Evolutionary conservation across 2,797 vertebrate species (phyloP).

Genomic region (Sylvilagus floridanus): DNA sequence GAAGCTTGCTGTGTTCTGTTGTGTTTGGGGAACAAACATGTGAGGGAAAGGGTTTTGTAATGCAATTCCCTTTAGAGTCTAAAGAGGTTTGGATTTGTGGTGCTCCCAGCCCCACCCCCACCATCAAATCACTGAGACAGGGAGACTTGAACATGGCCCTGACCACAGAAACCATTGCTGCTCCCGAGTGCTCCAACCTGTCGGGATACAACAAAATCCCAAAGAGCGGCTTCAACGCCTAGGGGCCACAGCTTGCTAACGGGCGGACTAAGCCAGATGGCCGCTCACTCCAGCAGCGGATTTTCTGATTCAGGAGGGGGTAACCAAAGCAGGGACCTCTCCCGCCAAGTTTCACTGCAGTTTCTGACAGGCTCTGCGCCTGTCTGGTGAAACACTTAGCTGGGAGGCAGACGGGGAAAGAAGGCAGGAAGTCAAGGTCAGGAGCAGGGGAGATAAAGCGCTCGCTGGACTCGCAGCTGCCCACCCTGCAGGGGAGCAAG

Average conservation of each 20-base stretch:
- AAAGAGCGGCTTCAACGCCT: not conserved
- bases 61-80: slow-evolving; percentile 53
- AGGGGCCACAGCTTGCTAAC: not conserved
- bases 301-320: slow-evolving; percentile 67
- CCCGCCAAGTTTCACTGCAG: slow-evolving; percentile 62
- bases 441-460: slow-evolving; percentile 72
- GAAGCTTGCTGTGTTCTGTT: slow-evolving; percentile 13
- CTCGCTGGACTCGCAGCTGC: slow-evolving; percentile 84
- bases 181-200: not conserved
- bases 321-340: slow-evolving; percentile 63
- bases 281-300: slow-evolving; percentile 56
- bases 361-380: slow-evolving; percentile 82
- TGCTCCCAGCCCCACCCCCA: not conserved
- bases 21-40: not conserved
- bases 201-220: not conserved
- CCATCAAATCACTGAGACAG: not conserved
- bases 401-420: slow-evolving; percentile 84
- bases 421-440: slow-evolving; percentile 84
- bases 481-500: slow-evolving; percentile 80
- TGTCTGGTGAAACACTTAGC: slow-evolving; percentile 87
- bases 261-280: not conserved
- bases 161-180: not conserved
- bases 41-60: not conserved
- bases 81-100: slow-evolving; percentile 28
- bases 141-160: not conserved